Evolutionary conservation across 2,888 invertebrate species (phyloP).

Genomic region (Lasioglossum zephyrum): DNA sequence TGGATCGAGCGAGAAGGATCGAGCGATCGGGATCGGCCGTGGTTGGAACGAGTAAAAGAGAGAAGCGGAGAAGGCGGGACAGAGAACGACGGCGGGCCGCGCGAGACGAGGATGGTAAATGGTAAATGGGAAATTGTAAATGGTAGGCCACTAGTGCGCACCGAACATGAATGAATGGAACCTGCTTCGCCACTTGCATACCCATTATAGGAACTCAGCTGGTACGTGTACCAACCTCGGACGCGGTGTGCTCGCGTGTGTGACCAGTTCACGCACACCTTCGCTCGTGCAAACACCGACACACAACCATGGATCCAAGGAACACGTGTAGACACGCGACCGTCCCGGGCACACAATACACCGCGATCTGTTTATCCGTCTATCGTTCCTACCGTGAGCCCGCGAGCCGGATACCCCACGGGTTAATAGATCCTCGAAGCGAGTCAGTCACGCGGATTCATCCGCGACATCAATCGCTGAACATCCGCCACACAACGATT

Average conservation of each 20-base stretch:
- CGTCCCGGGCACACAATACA: constrained; percentile 48
- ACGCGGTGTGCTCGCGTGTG: constrained; percentile 36
- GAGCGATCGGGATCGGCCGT: constrained; percentile 67
- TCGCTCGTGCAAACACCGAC: constrained; percentile 21
- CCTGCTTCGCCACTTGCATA: constrained; percentile 83
- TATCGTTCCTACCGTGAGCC: constrained; percentile 35
- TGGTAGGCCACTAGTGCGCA: constrained; percentile 79
- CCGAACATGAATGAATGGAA: constrained; percentile 83
- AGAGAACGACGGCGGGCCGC: constrained; percentile 47
- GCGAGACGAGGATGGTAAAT: constrained; percentile 74
- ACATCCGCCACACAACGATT: background rate
- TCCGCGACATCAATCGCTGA: background rate
- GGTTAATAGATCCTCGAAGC: constrained; percentile 48
- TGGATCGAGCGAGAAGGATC: constrained; percentile 1
- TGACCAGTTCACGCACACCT: constrained; percentile 54
- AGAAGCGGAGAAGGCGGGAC: constrained; percentile 63
- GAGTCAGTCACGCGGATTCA: background rate
- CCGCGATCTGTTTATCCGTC: constrained; percentile 67
- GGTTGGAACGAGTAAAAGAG: background rate
- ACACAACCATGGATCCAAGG: background rate
- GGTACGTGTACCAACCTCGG: constrained; percentile 30
- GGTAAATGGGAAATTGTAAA: constrained; percentile 82
- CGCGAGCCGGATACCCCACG: background rate
- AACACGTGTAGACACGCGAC: constrained; percentile 59
- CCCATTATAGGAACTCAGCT: constrained; percentile 79